Conservation (phyloP, 2,888 invertebrate genomes). For the Epiblema foenella region DNA sequence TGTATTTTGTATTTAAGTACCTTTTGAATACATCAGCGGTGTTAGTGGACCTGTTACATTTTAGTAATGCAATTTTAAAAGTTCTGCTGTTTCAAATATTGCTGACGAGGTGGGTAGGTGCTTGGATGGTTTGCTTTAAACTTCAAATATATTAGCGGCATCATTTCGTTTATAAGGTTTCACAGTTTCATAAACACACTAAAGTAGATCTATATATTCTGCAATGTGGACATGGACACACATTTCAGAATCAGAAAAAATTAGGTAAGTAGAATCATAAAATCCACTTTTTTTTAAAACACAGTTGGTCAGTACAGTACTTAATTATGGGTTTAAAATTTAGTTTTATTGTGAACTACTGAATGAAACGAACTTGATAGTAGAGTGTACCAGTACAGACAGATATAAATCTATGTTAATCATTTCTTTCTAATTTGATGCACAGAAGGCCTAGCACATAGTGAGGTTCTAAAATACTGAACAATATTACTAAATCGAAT, state of each 20-base stretch:
- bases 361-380: background rate
- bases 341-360: background rate
- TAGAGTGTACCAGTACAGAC: background rate
- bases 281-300: background rate
- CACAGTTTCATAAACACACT: background rate
- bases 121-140: background rate
- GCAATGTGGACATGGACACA: background rate
- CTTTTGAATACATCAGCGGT: no score
- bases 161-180: background rate
- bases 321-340: background rate
- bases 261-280: background rate
- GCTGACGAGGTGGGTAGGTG: constrained; percentile 24
- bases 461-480: constrained; percentile 39
- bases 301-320: background rate
- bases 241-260: background rate
- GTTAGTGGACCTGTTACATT: no score
- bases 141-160: no score
- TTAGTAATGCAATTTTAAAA: no score
- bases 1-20: no score
- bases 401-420: constrained; percentile 9
- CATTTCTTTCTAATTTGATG: constrained; percentile 13
- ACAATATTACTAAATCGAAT: constrained; percentile 24
- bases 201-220: background rate
- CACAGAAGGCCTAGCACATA: constrained; percentile 5
- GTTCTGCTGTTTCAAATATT: constrained; percentile 30